Percentiles rank a stretch among this genome's conserved stretches.
These are phyloP conservation scores for Prenolepis imparis DNA, from an alignment of 2,888 invertebrate species.

Conservation along the genomic window DNA sequence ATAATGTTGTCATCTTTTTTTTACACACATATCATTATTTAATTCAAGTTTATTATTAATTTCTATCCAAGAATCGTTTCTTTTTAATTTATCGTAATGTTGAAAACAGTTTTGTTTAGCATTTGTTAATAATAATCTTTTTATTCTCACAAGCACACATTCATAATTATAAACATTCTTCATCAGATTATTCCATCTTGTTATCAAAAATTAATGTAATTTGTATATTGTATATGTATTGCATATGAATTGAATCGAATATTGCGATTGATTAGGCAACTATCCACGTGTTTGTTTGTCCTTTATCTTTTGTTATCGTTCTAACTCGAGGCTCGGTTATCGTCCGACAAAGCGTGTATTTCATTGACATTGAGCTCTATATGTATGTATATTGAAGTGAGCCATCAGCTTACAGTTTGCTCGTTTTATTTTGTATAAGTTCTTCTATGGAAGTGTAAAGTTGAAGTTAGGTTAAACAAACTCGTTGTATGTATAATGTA, in stretches of 20 bases:
- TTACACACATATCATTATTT: not conserved
- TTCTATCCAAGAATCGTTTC: not conserved
- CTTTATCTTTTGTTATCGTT: not conserved
- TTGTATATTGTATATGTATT: not conserved
- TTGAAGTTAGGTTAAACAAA: no score
- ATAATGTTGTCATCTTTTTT: not conserved
- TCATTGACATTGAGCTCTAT: no score
- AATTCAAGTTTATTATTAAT: not conserved
- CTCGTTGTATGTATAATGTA: no score
- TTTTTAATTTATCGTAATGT: not conserved
- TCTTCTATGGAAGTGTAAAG: no score
- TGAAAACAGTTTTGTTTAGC: no score
- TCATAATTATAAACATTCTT: not conserved
- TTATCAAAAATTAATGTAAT: not conserved
- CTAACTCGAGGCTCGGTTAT: not conserved
- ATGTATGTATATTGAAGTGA: no score
- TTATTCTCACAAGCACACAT: not conserved
- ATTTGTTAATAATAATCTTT: not conserved
- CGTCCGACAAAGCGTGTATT: not conserved
- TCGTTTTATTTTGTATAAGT: no score
- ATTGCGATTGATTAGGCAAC: not conserved
- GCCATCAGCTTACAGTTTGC: no score
- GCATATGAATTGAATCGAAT: not conserved
- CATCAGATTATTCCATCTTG: not conserved
- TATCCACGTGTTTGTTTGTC: not conserved